Evolutionary conservation across 1,140 invertebrate genomes (phyloP).

Genomic region (Pogonomyrmex barbatus): DNA sequence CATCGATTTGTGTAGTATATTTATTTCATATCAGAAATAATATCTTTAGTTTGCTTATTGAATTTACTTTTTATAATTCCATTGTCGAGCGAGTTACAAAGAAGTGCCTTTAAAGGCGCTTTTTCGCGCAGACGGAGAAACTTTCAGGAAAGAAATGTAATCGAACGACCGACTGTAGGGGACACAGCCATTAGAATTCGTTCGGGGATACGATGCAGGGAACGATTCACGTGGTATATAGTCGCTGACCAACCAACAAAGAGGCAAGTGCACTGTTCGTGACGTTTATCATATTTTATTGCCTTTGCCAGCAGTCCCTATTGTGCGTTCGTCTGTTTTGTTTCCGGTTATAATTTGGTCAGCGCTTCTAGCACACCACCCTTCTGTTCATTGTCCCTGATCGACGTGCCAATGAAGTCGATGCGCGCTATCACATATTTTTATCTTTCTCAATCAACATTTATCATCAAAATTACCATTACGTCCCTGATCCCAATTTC

Average conservation of each 20-base stretch:
- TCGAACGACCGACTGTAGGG: conserved; percentile 69
- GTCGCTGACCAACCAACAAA: conserved; percentile 72
- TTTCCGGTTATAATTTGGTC: conserved; percentile 80
- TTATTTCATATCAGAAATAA: not conserved
- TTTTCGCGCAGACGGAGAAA: conserved; percentile 59
- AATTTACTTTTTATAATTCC: conserved; percentile 22
- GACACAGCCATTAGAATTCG: conserved; percentile 58
- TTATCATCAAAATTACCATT: not conserved
- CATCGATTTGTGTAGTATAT: not conserved
- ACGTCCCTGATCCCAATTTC: not conserved
- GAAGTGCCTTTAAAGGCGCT: conserved; percentile 27
- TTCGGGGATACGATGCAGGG: conserved; percentile 50
- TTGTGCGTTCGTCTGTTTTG: conserved; percentile 80
- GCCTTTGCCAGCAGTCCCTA: conserved; percentile 74
- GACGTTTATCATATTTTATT: conserved; percentile 83
- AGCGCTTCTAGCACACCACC: conserved; percentile 36
- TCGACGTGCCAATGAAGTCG: conserved; percentile 68
- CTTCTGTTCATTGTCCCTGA: conserved; percentile 62
- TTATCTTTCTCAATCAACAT: conserved; percentile 34
- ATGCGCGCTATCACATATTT: conserved; percentile 70
- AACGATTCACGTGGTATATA: conserved; percentile 54
- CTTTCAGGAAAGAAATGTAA: conserved; percentile 69
- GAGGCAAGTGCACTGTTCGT: conserved; percentile 75
- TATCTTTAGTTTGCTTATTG: not conserved
- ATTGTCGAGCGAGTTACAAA: conserved; percentile 48